Conservation (phyloP, 2,113 vertebrate species). For the Empidonax alnorum region DNA sequence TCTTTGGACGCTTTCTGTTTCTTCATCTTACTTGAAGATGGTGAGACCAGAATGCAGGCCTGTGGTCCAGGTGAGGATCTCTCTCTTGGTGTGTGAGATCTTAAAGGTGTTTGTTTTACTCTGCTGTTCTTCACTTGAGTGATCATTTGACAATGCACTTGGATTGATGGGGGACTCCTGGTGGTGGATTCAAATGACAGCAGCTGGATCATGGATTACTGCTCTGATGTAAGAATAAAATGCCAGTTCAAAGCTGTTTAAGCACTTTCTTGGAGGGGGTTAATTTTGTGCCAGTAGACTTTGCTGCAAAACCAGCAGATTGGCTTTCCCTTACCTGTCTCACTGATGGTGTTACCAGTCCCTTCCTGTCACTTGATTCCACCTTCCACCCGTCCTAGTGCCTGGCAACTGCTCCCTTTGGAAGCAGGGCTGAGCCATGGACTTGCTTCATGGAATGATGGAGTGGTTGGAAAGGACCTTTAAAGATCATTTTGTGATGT, state of each 20-base stretch:
- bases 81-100: neutral
- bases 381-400: neutral
- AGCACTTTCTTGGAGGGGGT: rapidly evolving
- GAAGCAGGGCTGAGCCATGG: neutral
- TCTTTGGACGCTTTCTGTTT: constrained; percentile 3
- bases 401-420: neutral
- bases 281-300: neutral
- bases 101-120: neutral
- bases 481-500: neutral
- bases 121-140: neutral
- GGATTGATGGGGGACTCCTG: neutral
- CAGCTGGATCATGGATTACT: neutral
- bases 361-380: neutral
- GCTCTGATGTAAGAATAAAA: neutral
- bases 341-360: neutral
- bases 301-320: neutral
- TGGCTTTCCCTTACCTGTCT: neutral
- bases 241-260: neutral
- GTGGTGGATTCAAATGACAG: neutral
- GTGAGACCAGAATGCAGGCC: neutral
- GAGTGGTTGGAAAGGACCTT: neutral
- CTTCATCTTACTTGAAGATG: neutral
- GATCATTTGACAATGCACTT: neutral
- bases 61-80: neutral
- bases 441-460: neutral